Percentiles rank a stretch among this genome's conserved stretches.
Evolutionary conservation across 92 coral and sea anemone species (phyloP).

Genomic region (Porites divaricata): DNA sequence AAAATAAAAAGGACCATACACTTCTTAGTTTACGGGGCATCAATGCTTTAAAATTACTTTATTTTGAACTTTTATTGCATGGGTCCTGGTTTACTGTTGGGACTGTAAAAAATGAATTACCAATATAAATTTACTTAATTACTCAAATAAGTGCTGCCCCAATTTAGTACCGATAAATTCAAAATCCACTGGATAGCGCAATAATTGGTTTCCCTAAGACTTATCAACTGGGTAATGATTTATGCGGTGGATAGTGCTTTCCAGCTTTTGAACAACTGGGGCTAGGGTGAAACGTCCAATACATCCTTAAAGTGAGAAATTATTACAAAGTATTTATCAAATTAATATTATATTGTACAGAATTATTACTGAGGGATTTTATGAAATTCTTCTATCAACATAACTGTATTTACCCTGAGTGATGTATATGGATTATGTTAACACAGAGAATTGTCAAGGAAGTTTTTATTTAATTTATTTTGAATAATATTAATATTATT

Average conservation of each 20-base stretch:
- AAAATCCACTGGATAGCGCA: no score
- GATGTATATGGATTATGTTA: not conserved
- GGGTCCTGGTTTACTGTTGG: conserved; percentile 17
- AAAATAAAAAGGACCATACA: not conserved
- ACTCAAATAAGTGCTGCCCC: no score
- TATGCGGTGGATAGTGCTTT: no score
- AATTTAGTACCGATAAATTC: no score
- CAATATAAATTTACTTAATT: not conserved
- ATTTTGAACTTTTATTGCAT: conserved; percentile 28
- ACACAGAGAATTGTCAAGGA: not conserved
- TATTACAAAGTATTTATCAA: conserved; percentile 40
- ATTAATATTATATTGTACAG: conserved; percentile 22
- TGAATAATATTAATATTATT: not conserved
- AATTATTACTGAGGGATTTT: conserved; percentile 34
- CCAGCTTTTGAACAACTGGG: not conserved
- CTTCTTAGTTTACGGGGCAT: conserved; percentile 2
- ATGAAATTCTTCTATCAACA: conserved; percentile 6
- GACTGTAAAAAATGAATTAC: conserved; percentile 20
- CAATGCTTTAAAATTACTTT: conserved; percentile 17
- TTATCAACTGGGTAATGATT: no score
- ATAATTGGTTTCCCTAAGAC: no score
- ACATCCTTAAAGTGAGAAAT: conserved; percentile 17
- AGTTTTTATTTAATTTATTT: not conserved
- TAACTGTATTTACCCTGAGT: conserved; percentile 6
- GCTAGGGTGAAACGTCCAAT: not conserved